Evolutionary conservation across 2,888 invertebrate species (phyloP).

Genomic region (Pammene fasciana): DNA sequence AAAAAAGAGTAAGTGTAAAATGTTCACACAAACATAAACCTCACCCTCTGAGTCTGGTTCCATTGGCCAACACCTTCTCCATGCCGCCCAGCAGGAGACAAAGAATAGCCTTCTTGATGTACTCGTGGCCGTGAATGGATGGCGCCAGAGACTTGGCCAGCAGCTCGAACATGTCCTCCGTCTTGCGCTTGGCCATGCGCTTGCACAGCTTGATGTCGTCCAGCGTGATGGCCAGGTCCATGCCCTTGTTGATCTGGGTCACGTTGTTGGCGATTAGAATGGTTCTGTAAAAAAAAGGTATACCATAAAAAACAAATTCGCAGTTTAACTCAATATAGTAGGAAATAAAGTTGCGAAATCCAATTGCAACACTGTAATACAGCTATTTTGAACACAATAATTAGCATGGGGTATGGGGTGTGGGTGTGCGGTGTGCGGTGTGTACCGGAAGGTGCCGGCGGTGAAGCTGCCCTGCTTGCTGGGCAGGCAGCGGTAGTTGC

Average conservation of each 20-base stretch:
- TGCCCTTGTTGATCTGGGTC: constrained; percentile 94
- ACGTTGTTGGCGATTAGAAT: constrained; percentile 97
- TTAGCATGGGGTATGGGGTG: too few relatives aligned
- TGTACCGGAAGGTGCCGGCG: constrained; percentile 91
- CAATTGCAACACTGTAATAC: too few relatives aligned
- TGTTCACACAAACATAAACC: too few relatives aligned
- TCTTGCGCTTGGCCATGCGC: constrained; percentile 87
- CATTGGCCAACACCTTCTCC: constrained; percentile 96
- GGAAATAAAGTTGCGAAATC: too few relatives aligned
- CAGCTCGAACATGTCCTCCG: constrained; percentile 92
- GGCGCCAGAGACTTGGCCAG: constrained; percentile 97
- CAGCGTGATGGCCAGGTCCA: constrained; percentile 88
- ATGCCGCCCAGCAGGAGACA: constrained; percentile 97
- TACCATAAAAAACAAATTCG: background rate
- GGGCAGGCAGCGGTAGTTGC: constrained; percentile 96
- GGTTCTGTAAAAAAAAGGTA: constrained; percentile 84
- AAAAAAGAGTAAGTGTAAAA: too few relatives aligned
- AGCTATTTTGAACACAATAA: too few relatives aligned
- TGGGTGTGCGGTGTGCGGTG: too few relatives aligned
- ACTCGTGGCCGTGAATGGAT: constrained; percentile 98
- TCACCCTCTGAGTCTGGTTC: constrained; percentile 94
- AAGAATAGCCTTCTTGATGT: constrained; percentile 97
- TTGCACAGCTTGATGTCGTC: constrained; percentile 96
- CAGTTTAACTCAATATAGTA: too few relatives aligned
- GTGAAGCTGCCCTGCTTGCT: constrained; percentile 96